These are phyloP conservation scores for Melanitta fusca DNA, from an alignment of 2,797 vertebrate species.

Conservation along the genomic window DNA sequence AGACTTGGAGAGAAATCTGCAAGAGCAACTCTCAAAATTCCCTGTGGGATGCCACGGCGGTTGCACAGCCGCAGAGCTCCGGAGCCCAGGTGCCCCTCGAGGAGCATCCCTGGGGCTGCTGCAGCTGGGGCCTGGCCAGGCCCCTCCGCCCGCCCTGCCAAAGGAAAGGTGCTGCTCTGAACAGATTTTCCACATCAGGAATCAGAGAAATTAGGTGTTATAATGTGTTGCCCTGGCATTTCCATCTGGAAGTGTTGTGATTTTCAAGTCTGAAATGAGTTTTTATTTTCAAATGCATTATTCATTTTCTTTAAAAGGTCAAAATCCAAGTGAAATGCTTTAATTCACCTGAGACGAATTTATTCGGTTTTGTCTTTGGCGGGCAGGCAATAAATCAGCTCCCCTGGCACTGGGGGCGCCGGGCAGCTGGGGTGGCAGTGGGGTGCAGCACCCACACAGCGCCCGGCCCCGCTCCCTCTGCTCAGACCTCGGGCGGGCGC, in stretches of 20 bases:
- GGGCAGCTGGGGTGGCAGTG: rapidly evolving
- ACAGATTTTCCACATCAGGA: background rate
- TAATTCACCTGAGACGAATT: background rate
- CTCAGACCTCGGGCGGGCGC: rapidly evolving
- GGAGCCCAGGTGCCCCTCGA: background rate
- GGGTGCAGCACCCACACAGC: background rate
- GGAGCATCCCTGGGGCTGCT: too few relatives aligned
- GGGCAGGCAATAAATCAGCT: background rate
- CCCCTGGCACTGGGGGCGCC: background rate
- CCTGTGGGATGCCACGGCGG: rapidly evolving
- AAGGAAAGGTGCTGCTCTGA: background rate
- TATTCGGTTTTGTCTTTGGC: background rate
- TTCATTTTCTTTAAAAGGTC: constrained; percentile 43
- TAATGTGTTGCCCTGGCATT: background rate
- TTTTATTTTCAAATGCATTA: constrained; percentile 34
- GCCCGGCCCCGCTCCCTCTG: background rate
- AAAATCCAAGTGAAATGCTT: background rate
- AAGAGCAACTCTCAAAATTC: too few relatives aligned
- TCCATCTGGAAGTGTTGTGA: background rate
- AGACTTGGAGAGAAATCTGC: too few relatives aligned
- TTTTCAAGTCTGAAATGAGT: background rate
- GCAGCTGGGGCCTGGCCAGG: too few relatives aligned
- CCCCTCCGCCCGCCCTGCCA: background rate
- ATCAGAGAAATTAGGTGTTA: rapidly evolving
- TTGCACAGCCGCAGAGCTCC: background rate